phyloP scores from a whole-genome alignment of 2,113 vertebrate genomes.

The Argyrosomus japonicus region DNA sequence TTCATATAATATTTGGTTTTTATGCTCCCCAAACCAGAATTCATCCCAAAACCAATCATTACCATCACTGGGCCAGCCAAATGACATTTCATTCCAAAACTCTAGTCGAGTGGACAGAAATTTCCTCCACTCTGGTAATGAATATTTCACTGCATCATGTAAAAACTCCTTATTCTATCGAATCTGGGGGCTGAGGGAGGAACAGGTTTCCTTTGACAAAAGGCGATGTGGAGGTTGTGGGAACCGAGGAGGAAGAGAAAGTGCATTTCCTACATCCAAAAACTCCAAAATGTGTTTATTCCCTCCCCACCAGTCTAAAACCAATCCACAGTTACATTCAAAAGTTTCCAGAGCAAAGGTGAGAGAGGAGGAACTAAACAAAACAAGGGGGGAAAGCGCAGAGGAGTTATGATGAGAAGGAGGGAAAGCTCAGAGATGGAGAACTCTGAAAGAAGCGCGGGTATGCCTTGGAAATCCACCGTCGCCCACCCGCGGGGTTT shows the following conservation, averaged over 20 bases:
- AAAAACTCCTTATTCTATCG: background rate
- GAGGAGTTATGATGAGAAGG: conserved; percentile 28
- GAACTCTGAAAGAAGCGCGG: conserved; percentile 67
- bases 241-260: conserved; percentile 29
- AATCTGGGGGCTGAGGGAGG: background rate
- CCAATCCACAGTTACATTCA: conserved; percentile 68
- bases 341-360: conserved; percentile 33
- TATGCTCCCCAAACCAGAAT: conserved; percentile 30
- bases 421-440: conserved; percentile 62
- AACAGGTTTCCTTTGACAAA: background rate
- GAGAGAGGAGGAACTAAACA: background rate
- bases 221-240: background rate
- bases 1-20: conserved; percentile 69
- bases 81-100: conserved; percentile 75
- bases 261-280: conserved; percentile 34
- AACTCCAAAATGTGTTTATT: conserved; percentile 8
- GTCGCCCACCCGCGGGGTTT: background rate
- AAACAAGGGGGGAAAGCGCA: conserved; percentile 47
- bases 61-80: conserved; percentile 84
- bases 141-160: conserved; percentile 8
- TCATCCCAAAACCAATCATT: conserved; percentile 34
- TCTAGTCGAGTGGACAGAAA: conserved; percentile 34
- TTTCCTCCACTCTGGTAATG: conserved; percentile 8
- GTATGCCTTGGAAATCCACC: conserved; percentile 29
- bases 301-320: conserved; percentile 17